Evolutionary conservation across 2,888 invertebrate species (phyloP), one percentile per base, ranked within the genome.

Genomic region (Brenthis hecate): DNA sequence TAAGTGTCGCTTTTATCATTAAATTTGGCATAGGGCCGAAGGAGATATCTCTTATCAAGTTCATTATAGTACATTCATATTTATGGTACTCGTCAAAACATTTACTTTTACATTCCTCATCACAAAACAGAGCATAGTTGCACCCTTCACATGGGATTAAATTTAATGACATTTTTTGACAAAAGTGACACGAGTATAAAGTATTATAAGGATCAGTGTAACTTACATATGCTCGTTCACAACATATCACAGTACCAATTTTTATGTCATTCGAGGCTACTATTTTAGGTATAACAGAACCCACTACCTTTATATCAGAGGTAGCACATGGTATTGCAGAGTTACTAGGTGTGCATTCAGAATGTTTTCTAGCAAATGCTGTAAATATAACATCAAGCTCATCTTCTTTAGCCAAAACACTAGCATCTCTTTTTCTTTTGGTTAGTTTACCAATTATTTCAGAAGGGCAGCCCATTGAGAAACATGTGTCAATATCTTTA

Each of bases 81-180:
- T 67, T 54, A 55, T 81, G 81, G 23, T 76, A 79, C 51, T 79
- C 75, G 0, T 66, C 43, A 19, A 69, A 6, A 62, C 77, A 75
- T 13, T 58, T 50, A n/a, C 56, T 51, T 69, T 66, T 77, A 66
- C 81, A 81, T 6, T 65, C 14, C 14, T 77, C 70, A 68, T 73
- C 65, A 62, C 81, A 81, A 61, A 79, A 81, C 14, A 81, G 54
- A 6, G 71, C 78, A n/a, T 14, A 6, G 56, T 71, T 72, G 56
- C 81, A 81, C 6, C 62, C 67, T 6, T 78, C 74, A 56, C 81
- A 81, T 0, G 81, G 80, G 16, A 76, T 73, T 51, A 81, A 69
- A 61, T 78, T 78, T 11, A 75, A 62, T 36, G 61, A 19, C n/a
- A 73, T 56, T 57, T 72, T 77, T n/a, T 77, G 74, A 48, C 81